A percentile compares a stretch with the other conserved stretches of the same genome.
phyloP scores from a whole-genome alignment of 2,113 vertebrate species.

The Naja naja region DNA sequence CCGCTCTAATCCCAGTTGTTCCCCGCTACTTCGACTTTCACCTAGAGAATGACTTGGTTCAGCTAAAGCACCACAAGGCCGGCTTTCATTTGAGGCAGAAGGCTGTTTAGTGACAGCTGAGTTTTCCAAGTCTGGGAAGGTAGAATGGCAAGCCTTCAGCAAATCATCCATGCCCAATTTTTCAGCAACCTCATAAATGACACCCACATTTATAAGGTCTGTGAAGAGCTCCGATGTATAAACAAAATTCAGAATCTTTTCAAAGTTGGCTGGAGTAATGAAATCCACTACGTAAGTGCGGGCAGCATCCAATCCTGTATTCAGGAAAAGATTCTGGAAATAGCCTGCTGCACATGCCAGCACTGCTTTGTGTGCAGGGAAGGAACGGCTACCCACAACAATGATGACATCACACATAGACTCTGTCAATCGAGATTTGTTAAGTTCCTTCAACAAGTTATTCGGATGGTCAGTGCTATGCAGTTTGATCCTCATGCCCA shows the following conservation, averaged over 20 bases:
- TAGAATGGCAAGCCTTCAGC: constrained; percentile 86
- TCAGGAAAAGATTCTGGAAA: constrained; percentile 88
- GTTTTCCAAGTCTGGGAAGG: constrained; percentile 90
- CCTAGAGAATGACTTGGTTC: constrained; percentile 64
- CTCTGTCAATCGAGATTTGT: constrained; percentile 86
- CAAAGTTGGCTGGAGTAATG: constrained; percentile 89
- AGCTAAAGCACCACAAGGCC: constrained; percentile 49
- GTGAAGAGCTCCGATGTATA: constrained; percentile 93
- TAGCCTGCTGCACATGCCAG: constrained; percentile 87
- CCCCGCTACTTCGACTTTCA: constrained; percentile 48
- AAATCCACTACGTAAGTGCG: constrained; percentile 88
- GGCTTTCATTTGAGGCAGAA: constrained; percentile 53
- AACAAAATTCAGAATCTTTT: constrained; percentile 93
- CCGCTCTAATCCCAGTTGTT: constrained; percentile 67
- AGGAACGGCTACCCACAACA: constrained; percentile 87
- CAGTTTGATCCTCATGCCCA: constrained; percentile 95
- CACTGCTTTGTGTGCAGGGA: constrained; percentile 88
- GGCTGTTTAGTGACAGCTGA: constrained; percentile 68
- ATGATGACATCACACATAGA: constrained; percentile 92
- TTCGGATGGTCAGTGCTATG: constrained; percentile 89
- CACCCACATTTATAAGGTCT: constrained; percentile 90
- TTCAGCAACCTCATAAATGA: constrained; percentile 93
- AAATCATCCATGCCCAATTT: constrained; percentile 86
- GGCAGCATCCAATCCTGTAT: constrained; percentile 66
- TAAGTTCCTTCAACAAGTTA: constrained; percentile 89